A percentile compares a stretch with the other conserved stretches of the same genome.
phyloP scores from a whole-genome alignment of 2,797 vertebrate genomes.

The Hypotaenidia okinawae region DNA sequence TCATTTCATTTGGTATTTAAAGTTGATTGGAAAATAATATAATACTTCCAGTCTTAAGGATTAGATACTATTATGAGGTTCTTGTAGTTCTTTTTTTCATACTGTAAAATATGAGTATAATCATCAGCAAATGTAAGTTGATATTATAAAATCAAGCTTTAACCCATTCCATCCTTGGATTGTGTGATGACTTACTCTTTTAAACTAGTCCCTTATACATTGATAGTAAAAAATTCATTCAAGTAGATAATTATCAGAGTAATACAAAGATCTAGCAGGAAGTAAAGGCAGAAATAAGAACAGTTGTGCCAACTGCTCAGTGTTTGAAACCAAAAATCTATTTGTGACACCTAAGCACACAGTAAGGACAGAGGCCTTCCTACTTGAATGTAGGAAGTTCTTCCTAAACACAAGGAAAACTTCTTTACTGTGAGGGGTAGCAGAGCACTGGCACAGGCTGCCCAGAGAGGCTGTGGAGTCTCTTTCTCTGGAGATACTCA shows the following conservation, averaged over 20 bases:
- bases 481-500: no score
- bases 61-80: background rate
- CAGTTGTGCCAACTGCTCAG: background rate
- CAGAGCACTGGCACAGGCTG: no score
- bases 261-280: constrained; percentile 24
- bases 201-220: background rate
- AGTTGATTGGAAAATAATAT: background rate
- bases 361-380: background rate
- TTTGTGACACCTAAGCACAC: background rate
- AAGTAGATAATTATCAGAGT: background rate
- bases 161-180: background rate
- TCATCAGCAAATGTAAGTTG: background rate
- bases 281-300: constrained; percentile 6
- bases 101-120: background rate
- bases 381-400: no score
- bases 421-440: no score
- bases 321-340: background rate
- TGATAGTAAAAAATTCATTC: background rate
- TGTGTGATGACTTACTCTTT: background rate
- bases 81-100: background rate
- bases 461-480: no score
- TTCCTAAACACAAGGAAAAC: no score
- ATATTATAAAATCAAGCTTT: background rate
- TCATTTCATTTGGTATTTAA: background rate
- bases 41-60: background rate